Evolutionary conservation across 2,888 invertebrate genomes (phyloP).

Genomic region (Orthonychiurus folsomi): DNA sequence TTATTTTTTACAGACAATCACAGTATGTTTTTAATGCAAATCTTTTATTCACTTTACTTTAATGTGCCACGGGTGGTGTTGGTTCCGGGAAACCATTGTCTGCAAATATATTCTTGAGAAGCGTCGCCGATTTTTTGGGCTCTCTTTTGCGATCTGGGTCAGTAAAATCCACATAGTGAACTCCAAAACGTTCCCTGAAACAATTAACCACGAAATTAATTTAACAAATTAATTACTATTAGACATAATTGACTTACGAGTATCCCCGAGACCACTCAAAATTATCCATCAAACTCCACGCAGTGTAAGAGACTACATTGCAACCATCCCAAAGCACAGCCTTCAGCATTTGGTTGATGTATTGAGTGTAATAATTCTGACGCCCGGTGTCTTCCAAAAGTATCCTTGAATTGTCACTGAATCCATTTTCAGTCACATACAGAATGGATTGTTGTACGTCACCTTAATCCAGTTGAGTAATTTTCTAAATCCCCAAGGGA

Average conservation of each 20-base stretch:
- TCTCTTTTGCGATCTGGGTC: conserved; percentile 25
- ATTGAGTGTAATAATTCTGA: conserved; percentile 24
- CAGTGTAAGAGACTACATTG: conserved; percentile 35
- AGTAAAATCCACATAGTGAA: conserved; percentile 33
- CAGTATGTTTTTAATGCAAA: neutral
- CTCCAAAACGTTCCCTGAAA: conserved; percentile 33
- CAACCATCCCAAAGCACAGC: conserved; percentile 30
- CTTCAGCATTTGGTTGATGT: conserved; percentile 36
- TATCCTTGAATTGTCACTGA: conserved; percentile 27
- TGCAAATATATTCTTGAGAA: conserved; percentile 25
- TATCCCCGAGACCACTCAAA: conserved; percentile 22
- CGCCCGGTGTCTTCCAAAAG: conserved; percentile 25
- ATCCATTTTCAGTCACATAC: conserved; percentile 31
- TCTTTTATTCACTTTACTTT: neutral
- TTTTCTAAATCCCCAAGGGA: conserved; percentile 22
- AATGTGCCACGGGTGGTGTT: no score
- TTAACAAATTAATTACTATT: neutral
- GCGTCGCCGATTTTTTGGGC: conserved; percentile 32
- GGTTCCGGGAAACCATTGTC: conserved; percentile 32
- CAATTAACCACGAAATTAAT: neutral
- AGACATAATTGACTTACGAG: conserved; percentile 1
- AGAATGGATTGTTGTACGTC: conserved; percentile 12
- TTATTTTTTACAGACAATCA: neutral
- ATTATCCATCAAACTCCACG: conserved; percentile 38
- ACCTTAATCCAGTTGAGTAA: conserved; percentile 13